Evolutionary conservation across 2,797 vertebrate genomes (phyloP), one percentile per base, ranked within the genome.

Genomic region (Apodemus agrarius): DNA sequence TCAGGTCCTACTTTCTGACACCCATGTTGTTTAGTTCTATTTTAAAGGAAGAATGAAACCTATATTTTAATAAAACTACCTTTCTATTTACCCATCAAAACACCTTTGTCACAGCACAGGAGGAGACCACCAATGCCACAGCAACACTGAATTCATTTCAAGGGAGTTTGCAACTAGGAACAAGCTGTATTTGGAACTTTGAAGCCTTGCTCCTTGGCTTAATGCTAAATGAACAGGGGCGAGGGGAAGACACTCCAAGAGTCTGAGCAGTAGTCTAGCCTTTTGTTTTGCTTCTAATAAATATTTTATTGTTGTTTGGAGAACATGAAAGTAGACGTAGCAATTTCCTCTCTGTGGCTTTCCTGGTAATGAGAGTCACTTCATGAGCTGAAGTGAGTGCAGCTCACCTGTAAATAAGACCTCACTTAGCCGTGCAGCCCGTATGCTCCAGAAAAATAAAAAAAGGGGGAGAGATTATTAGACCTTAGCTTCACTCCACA

Each of bases 291-390:
- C 52, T 37, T 72, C 49, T 87, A 80, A 93, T 95, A 82, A 95
- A 96, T 97, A 96, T 87, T 93, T 97, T 79, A 96, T 89, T 92
- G 61, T 79, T 95, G 72, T 89, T 94, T 72, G 57, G 57, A 95
- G 79, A 65, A 61, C 22, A 69, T 9, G 2, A 52, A 82, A 92
- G 78, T 69, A n/a, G 81, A 97, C 93, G 79, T 34, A 94, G 67
- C n/a, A 17, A 89, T 95, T 94, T 96, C 63, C 75, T 95, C 79
- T 90, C 83, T 83, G 29, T 65, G 29, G 92, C 65, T 59, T 8
- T 88, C 40, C 61, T 46, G 34, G 29, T 78, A 84, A 89, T 29
- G 37, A 52, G 13, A 24, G 29, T 88, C 43, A 43, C 61, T 85
- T 87, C 57, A 89, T 4, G 75, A 91, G 43, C 1, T 0, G 43